These are phyloP conservation scores for Chaunax sp. DNA, from an alignment of 2,797 vertebrate species.

Conservation along the genomic window DNA sequence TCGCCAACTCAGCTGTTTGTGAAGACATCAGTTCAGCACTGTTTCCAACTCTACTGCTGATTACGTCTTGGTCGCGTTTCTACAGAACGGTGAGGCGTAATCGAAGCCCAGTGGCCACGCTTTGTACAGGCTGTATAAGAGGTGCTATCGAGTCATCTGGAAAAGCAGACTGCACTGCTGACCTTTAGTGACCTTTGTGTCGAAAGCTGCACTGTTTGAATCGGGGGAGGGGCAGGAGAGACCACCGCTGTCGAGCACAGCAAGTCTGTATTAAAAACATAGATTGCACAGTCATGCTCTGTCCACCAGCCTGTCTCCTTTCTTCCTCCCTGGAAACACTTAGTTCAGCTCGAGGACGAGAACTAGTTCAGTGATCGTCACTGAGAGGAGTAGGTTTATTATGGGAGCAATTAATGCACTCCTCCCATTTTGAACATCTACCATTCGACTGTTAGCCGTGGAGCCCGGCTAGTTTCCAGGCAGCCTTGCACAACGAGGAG, in stretches of 20 bases:
- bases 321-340: slow-evolving; percentile 40
- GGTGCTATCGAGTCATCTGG: slow-evolving; percentile 48
- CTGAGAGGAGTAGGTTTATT: slow-evolving; percentile 33
- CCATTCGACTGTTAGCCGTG: slow-evolving; percentile 47
- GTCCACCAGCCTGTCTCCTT: slow-evolving; percentile 51
- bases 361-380: slow-evolving; percentile 30
- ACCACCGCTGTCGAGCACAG: slow-evolving; percentile 26
- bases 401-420: slow-evolving; percentile 31
- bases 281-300: slow-evolving; percentile 64
- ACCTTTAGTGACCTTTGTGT: slow-evolving; percentile 76
- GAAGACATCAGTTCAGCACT: no score
- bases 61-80: no score
- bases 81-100: no score
- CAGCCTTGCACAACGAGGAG: slow-evolving; percentile 48
- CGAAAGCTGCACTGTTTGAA: slow-evolving; percentile 75
- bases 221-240: slow-evolving; percentile 15
- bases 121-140: no score
- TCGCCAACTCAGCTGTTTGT: no score
- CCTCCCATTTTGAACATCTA: slow-evolving; percentile 44
- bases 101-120: no score
- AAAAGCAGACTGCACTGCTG: slow-evolving; percentile 54
- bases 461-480: slow-evolving; percentile 50
- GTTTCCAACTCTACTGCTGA: no score
- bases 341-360: slow-evolving; percentile 31
- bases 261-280: slow-evolving; percentile 58